Conservation (phyloP, 53 echinoderm and acorn worm species). For the Henricia sp. region DNA sequence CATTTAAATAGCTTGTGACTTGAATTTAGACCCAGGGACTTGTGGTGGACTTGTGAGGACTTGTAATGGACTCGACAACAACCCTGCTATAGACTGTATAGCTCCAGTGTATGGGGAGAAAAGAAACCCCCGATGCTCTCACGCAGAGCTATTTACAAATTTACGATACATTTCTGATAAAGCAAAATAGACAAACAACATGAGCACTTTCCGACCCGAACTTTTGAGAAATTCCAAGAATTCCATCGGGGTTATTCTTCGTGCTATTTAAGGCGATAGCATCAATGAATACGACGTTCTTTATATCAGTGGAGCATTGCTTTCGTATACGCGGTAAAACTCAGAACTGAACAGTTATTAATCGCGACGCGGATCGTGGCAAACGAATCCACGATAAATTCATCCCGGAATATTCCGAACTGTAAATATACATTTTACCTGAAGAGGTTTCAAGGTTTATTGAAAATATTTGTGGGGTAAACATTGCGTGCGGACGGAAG, state of each 20-base stretch:
- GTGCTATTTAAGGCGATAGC: no score
- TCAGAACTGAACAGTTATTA: slow-evolving; percentile 15
- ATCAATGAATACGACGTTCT: no score
- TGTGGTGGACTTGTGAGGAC: no score
- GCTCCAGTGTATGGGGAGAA: no score
- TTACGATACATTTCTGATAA: no score
- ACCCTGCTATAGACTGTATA: no score
- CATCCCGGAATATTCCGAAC: background rate
- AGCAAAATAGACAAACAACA: background rate
- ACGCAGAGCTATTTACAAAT: no score
- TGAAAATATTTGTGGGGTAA: background rate
- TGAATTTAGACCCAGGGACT: no score
- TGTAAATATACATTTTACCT: background rate
- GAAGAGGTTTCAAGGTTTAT: background rate
- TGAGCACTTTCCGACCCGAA: background rate
- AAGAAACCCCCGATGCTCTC: no score
- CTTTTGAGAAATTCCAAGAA: slow-evolving; percentile 6
- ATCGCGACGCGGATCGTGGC: background rate
- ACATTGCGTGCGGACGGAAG: background rate
- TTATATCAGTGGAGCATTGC: background rate
- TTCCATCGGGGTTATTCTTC: background rate
- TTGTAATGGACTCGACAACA: no score
- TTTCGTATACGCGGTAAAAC: background rate
- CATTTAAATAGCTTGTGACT: no score
- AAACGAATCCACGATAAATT: slow-evolving; percentile 1